phyloP scores from a whole-genome alignment of 1,140 invertebrate species.

The Leptoteleia sp. region DNA sequence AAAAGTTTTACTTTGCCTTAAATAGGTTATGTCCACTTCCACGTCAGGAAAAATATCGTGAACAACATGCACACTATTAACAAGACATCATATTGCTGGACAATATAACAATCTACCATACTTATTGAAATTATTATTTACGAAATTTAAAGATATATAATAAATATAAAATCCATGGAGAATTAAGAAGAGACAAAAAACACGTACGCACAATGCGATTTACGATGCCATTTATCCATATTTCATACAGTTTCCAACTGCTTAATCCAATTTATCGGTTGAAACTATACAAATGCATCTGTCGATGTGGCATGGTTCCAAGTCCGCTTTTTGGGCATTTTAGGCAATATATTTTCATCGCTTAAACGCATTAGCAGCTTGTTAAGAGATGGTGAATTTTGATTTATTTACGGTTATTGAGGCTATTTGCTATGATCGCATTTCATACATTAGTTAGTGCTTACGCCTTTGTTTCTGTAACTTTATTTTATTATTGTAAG shows the following conservation, averaged over 20 bases:
- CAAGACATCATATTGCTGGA: too few species aligned
- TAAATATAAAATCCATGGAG: conserved; percentile 13
- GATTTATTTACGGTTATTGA: conserved; percentile 49
- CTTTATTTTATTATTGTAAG: neutral
- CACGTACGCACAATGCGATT: conserved; percentile 36
- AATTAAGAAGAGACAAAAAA: conserved; percentile 33
- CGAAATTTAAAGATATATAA: neutral
- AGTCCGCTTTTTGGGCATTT: conserved; percentile 58
- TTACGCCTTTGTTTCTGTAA: conserved; percentile 1
- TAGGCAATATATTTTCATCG: conserved; percentile 56
- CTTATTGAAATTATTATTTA: too few species aligned
- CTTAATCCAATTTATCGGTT: conserved; percentile 55
- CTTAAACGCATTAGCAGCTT: conserved; percentile 55
- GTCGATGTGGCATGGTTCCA: conserved; percentile 60
- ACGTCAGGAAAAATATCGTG: too few species aligned
- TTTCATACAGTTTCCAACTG: conserved; percentile 58
- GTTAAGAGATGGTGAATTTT: conserved; percentile 47
- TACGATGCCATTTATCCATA: conserved; percentile 51
- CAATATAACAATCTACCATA: too few species aligned
- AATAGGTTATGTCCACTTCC: too few species aligned
- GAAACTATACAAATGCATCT: conserved; percentile 56
- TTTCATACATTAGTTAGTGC: conserved; percentile 11
- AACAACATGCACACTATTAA: too few species aligned
- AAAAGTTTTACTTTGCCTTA: too few species aligned
- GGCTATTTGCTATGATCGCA: conserved; percentile 17